Base-by-base conservation (phyloP, 2,888 invertebrate species). In the Scaptodrosophila latifasciaeformis region DNA sequence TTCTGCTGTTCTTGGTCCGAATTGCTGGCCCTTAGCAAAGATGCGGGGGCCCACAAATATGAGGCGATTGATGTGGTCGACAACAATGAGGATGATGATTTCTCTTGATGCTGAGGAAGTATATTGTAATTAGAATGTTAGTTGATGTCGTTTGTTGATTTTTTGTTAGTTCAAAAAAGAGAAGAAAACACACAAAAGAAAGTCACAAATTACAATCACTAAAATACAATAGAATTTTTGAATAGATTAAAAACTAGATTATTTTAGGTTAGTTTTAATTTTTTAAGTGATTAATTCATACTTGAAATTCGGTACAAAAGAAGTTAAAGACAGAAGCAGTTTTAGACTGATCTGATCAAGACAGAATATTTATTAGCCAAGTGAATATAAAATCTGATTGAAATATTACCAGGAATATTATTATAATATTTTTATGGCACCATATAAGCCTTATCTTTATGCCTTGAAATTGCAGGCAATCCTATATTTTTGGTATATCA, bases 21-120 rank as follows among this genome's bases (percentile, higher is more conserved):
- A n/a, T n/a, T 44, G 12, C 10, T 30, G 1, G n/a, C 46, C 48
- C 50, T 43, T 42, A 64, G 18, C 56, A 64, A 35, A 49, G 61
- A 58, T 46, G 63, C 54, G 59, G 78, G 66, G 49, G 76, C 62
- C 75, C 75, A 75, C 59, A 75, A 62, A 56, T 68, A 75, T 55
- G 81, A 76, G 43, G 72, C 69, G 52, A 74, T 54, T 34, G 62
- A 65, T 62, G 74, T 65, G 29, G 66, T 40, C 44, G 76, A 63
- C 31, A 60, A 42, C 29, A 50, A 56, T 58, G 63, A 48, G 52
- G 60, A 52, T 60, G 68, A 57, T 49, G 67, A 64, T 59, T 71
- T 78, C 27, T 76, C 70, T 50, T 70, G 50, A 59, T 72, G 77
- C 72, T 72, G 45, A 24, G 52, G 37, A n/a, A n/a, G n/a, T n/a